Evolutionary conservation across 2,113 vertebrate species (phyloP), one percentile per base, ranked within the genome.

Genomic region (Scalopus aquaticus): DNA sequence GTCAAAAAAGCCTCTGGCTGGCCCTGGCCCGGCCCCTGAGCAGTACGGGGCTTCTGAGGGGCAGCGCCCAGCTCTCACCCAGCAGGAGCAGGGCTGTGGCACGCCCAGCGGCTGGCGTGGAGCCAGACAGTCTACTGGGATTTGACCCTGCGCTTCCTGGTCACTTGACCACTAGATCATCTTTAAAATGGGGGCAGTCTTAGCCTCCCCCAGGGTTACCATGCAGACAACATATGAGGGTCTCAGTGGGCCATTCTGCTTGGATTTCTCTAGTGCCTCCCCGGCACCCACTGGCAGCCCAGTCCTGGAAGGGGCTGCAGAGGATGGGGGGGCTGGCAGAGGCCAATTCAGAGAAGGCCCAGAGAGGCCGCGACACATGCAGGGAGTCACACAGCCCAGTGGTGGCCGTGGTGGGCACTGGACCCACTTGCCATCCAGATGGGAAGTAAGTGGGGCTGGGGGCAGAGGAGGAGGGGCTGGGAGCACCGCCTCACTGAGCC

Each of bases 41-140:
- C 9, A 3, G 22, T 2, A 10, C 49, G 37, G n/a, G 35, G 2
- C 5, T 16, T 10, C 46, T 9, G 15, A 9, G 44, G 83, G 0
- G 4, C 74, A 30, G 13, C n/a, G 26, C 37, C 58, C n/a, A 42
- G 3, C 35, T 13, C 16, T 7, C 56, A 12, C 54, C 62, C 79
- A 20, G 56, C 42, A 42, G 46, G 46, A 64, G 69, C 91, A n/a
- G 39, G 70, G 17, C 39, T 30, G 32, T 24, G 72, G n/a, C 22
- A 4, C 10, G 24, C 0, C 24, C 30, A 22, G 46, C 54, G 12
- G 15, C 79, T 10, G 46, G 78, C 72, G 10, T 35, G 65, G n/a
- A 49, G 12, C 11, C 13, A 0, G 37, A 20, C 7, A 1, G 19
- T 42, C 16, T 5, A 1, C 12, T 32, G 9, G 17, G 49, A 0